Conservation (phyloP, 2,113 vertebrate species). For the Petrocephalus zakoni region DNA sequence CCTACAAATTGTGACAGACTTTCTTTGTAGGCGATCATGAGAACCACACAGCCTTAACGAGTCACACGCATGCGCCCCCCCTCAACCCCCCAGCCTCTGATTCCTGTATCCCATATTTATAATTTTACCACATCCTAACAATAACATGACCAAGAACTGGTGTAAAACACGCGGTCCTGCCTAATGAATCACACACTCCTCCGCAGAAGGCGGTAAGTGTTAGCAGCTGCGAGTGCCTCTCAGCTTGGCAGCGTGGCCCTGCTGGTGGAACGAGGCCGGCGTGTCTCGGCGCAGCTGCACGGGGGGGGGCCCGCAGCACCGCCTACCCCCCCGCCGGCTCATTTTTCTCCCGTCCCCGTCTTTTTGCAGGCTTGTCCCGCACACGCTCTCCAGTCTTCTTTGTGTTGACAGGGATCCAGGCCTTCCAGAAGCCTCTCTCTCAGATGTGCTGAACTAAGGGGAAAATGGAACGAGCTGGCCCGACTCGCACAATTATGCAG, state of each 20-base stretch:
- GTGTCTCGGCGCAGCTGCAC: slow-evolving; percentile 91
- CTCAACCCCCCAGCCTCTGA: slow-evolving; percentile 44
- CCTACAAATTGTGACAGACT: slow-evolving; percentile 72
- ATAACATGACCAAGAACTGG: slow-evolving; percentile 94
- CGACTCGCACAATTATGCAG: slow-evolving; percentile 24
- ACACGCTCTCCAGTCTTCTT: slow-evolving; percentile 77
- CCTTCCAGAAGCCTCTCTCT: slow-evolving; percentile 78
- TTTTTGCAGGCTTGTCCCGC: slow-evolving; percentile 66
- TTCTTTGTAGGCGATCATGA: slow-evolving; percentile 69
- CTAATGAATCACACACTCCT: slow-evolving; percentile 99
- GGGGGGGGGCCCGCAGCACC: slow-evolving; percentile 78
- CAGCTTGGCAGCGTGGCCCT: slow-evolving; percentile 69
- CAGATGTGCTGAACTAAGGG: slow-evolving; percentile 78
- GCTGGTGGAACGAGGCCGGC: slow-evolving; percentile 64
- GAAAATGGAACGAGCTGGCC: slow-evolving; percentile 48
- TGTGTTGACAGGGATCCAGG: slow-evolving; percentile 81
- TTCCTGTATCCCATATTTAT: slow-evolving; percentile 85
- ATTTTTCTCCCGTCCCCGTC: slow-evolving; percentile 72
- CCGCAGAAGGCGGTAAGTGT: slow-evolving; percentile 94
- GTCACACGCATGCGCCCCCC: slow-evolving; percentile 67
- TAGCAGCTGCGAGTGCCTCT: slow-evolving; percentile 91
- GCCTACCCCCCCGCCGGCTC: slow-evolving; percentile 84
- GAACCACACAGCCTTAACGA: slow-evolving; percentile 86
- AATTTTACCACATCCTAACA: slow-evolving; percentile 99
- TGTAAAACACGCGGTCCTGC: slow-evolving; percentile 92